A percentile compares a stretch with the other conserved stretches of the same genome.
phyloP scores from a whole-genome alignment of 2,113 vertebrate species.

The Gallinago undulata region DNA sequence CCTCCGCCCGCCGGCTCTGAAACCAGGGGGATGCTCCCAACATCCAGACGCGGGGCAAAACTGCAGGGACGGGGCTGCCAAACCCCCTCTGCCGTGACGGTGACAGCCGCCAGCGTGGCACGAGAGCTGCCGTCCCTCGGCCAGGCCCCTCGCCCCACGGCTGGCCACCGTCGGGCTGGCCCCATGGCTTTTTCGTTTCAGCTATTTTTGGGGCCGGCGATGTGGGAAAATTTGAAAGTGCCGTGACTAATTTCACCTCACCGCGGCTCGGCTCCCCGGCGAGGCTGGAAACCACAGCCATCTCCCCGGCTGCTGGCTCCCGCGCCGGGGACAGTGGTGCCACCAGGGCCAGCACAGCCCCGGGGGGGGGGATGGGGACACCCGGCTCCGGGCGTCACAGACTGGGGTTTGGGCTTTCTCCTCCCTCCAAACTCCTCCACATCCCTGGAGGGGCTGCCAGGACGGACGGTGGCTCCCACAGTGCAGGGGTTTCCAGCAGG shows the following conservation, averaged over 20 bases:
- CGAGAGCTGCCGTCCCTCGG: not conserved
- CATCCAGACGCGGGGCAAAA: rapidly evolving
- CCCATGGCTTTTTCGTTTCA: not conserved
- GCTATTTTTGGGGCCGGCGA: not conserved
- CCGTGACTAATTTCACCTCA: conserved; percentile 60
- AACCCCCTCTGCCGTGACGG: rapidly evolving
- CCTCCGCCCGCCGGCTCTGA: not conserved
- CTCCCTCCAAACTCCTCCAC: not conserved
- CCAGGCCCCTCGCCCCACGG: not conserved
- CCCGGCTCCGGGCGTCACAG: rapidly evolving
- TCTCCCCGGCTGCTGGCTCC: not conserved
- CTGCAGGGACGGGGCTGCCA: rapidly evolving
- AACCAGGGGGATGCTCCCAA: not conserved
- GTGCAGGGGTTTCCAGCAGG: not conserved
- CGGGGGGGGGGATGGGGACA: too few relatives aligned
- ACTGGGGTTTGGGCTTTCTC: rapidly evolving
- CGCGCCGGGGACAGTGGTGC: not conserved
- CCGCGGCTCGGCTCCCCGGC: conserved; percentile 6
- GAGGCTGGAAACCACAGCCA: conserved; percentile 64
- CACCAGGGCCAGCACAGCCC: rapidly evolving
- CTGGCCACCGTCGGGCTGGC: not conserved
- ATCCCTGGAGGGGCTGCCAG: not conserved
- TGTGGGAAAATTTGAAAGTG: conserved; percentile 68
- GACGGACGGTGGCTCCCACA: rapidly evolving
- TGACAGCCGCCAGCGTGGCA: not conserved